phyloP scores from a whole-genome alignment of 1,140 invertebrate species.

The Potamilus streckersoni region DNA sequence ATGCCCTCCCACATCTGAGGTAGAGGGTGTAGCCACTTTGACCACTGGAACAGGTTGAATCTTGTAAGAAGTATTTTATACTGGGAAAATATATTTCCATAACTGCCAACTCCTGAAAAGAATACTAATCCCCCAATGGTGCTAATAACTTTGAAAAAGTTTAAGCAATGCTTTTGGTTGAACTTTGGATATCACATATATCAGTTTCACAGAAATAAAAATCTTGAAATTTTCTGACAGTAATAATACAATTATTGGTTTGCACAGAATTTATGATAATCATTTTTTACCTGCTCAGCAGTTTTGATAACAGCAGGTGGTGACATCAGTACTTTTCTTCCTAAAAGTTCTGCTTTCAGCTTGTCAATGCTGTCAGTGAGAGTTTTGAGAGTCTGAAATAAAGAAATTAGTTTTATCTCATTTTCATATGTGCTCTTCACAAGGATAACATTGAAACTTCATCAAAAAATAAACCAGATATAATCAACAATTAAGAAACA shows the following conservation, averaged over 20 bases:
- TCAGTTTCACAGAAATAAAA: background rate
- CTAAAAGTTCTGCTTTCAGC: constrained; percentile 76
- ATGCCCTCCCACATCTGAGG: too few relatives aligned
- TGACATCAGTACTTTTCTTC: constrained; percentile 3
- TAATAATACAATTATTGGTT: background rate
- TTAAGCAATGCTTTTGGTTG: background rate
- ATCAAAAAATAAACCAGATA: too few relatives aligned
- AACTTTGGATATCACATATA: background rate
- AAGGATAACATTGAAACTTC: too few relatives aligned
- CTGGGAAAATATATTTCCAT: too few relatives aligned
- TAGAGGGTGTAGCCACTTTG: too few relatives aligned
- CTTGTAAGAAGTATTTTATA: too few relatives aligned
- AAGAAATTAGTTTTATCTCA: background rate
- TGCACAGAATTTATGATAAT: background rate
- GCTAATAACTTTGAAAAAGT: background rate
- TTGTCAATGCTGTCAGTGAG: constrained; percentile 83
- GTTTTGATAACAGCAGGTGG: constrained; percentile 28
- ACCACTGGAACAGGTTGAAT: too few relatives aligned
- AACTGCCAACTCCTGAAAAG: too few relatives aligned
- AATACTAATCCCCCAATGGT: background rate
- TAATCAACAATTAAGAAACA: too few relatives aligned
- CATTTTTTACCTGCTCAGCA: constrained; percentile 32
- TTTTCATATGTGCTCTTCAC: too few relatives aligned
- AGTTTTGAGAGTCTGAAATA: constrained; percentile 77
- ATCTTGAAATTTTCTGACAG: background rate